Base-by-base conservation (phyloP, 2,797 vertebrate genomes). In the Enteromius treurensis region DNA sequence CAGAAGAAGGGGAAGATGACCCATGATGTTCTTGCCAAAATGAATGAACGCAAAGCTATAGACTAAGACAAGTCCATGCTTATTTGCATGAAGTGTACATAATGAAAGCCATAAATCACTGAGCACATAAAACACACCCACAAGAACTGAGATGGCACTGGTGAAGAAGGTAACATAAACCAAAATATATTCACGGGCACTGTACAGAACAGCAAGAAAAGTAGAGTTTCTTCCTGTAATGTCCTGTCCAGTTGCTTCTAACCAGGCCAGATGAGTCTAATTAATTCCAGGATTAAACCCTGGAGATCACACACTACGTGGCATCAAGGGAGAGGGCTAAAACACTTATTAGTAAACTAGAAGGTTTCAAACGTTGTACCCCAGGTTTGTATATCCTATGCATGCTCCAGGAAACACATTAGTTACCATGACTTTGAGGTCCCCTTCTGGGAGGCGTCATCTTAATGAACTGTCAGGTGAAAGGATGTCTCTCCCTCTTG, bases 351-450 rank as follows among this genome's bases (percentile, higher is more conserved):
- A 45, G 40, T 55, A 81, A 65, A 78, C 53, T 15, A 45, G 23
- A 34, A n/a, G 68, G 29, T 32, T 83, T 85, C 64, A 29, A 69
- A 40, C 58, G 34, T 83, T 89, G 79, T 81, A 86, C 81, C 80
- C 82, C 89, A 86, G 89, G 83, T 89, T 87, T 84, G 82, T 90
- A 89, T 89, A 92, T 88, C 86, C 87, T 26, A 19, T 68, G 55
- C 60, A 79, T 73, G 87, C 79, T 34, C 67, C 42, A 70, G 85
- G 53, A 82, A 90, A 86, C 83, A 69, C 90, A 93, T 94, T 90
- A 89, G 82, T 93, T 89, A 91, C 80, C 86, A 84, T 89, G 89
- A 87, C 87, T 1, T 45, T 83, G 79, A 81, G 73, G 91, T 88
- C 90, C 90, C 91, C 90, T 88, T 82, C 89, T 91, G 90, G 79